Conservation (phyloP, 2,113 vertebrate genomes). For the Cyphomyrus plagiostoma region DNA sequence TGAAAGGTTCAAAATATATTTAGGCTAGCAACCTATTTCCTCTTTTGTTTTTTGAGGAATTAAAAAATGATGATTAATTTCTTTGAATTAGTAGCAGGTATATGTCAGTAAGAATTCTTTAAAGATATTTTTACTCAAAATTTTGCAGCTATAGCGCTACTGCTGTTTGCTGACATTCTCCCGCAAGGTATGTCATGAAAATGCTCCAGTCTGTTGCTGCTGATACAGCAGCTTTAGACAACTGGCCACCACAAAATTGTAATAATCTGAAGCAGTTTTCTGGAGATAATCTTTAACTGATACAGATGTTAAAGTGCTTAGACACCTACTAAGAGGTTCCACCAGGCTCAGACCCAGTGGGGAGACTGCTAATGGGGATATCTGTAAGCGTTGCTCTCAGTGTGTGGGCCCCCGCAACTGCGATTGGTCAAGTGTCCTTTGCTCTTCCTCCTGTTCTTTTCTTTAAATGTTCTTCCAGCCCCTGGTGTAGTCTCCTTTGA, state of each 20-base stretch:
- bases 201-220: conserved; percentile 38
- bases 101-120: not conserved
- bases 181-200: conserved; percentile 36
- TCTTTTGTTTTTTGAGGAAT: not conserved
- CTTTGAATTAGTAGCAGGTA: not conserved
- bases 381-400: not conserved
- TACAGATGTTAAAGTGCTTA: conserved; percentile 58
- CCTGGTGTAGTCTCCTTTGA: conserved; percentile 37
- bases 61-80: not conserved
- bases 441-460: conserved; percentile 47
- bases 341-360: conserved; percentile 28
- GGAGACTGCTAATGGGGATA: conserved; percentile 30
- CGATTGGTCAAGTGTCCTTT: conserved; percentile 49
- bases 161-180: conserved; percentile 8
- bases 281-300: conserved; percentile 34
- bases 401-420: conserved; percentile 40
- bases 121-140: not conserved
- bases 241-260: conserved; percentile 46
- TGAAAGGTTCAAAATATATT: not conserved
- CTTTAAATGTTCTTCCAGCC: conserved; percentile 41
- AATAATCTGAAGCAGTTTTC: conserved; percentile 50
- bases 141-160: not conserved
- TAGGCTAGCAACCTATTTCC: not conserved
- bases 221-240: conserved; percentile 40
- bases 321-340: conserved; percentile 56